Base-by-base conservation (phyloP, 2,113 vertebrate species). In the Microcebus jonahi region DNA sequence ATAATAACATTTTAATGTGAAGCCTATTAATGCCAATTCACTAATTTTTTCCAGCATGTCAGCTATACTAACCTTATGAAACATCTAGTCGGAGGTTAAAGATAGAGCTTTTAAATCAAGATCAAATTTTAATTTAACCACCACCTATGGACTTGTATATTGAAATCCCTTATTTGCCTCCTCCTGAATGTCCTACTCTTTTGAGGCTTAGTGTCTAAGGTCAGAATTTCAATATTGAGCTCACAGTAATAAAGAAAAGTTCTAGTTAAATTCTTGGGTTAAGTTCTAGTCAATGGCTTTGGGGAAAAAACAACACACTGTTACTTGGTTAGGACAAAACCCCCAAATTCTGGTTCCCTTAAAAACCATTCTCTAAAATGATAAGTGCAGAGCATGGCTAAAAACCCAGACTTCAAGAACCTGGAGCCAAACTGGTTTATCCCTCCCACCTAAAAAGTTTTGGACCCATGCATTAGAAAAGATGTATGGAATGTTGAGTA, bases 151-250 rank as follows among this genome's bases (percentile, higher is more conserved):
- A 81, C 18, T 80, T 96, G 3, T 36, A 90, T 45, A 25, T 42
- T 68, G 29, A 45, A 93, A 65, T 14, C 2, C 10, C 91, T 83
- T 75, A 59, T 95, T 96, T 87, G 48, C 42, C 75, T 95, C 42
- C 7, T 91, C 45, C 25, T 31, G 18, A 91, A 96, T 39, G n/a
- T 84, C 63, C 36, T 73, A 57, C 59, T 81, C 17, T 91, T 85
- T 73, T 81, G 73, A 95, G 48, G 63, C 18, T 65, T 45, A 90
- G 8, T 90, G 8, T 77, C 65, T 75, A 95, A 76, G 21, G 23
- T 71, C 79, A 88, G 36, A 95, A 93, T 90, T 92, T 96, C 25
- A 90, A 45, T 91, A 84, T 65, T 91, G 79, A 96, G 45, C 31
- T 89, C 50, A 57, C 48, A 65, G 45, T 75, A 84, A 95, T 34